Evolutionary conservation across 2,797 vertebrate species (phyloP).

Genomic region (Selene dorsalis): DNA sequence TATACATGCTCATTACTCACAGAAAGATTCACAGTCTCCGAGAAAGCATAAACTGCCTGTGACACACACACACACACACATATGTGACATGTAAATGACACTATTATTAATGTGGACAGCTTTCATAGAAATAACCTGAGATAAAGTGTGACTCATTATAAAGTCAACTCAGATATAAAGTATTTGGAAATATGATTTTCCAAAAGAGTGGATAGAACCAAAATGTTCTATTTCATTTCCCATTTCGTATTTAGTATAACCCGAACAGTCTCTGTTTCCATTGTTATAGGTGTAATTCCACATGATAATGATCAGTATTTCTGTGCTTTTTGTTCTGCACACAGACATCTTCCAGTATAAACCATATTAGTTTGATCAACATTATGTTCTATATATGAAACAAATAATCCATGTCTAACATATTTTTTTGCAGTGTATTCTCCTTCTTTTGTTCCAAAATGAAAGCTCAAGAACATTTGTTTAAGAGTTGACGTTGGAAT

Average conservation of each 20-base stretch:
- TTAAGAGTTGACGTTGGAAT: background rate
- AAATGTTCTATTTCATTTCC: background rate
- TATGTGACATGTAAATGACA: background rate
- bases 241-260: background rate
- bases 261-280: background rate
- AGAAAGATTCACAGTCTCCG: constrained; percentile 5
- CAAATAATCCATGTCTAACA: constrained; percentile 1
- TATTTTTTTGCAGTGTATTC: background rate
- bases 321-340: background rate
- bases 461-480: background rate
- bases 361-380: background rate
- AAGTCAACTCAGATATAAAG: background rate
- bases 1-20: constrained; percentile 21
- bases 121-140: background rate
- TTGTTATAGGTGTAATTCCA: background rate
- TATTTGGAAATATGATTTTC: background rate
- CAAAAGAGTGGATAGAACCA: background rate
- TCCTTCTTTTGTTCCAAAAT: background rate
- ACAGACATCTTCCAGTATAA: background rate
- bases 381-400: background rate
- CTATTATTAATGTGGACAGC: background rate
- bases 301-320: background rate
- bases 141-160: background rate
- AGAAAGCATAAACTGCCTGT: background rate
- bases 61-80: background rate